Evolutionary conservation across 2,888 invertebrate genomes (phyloP).

Genomic region (Vesta saturnalis): DNA sequence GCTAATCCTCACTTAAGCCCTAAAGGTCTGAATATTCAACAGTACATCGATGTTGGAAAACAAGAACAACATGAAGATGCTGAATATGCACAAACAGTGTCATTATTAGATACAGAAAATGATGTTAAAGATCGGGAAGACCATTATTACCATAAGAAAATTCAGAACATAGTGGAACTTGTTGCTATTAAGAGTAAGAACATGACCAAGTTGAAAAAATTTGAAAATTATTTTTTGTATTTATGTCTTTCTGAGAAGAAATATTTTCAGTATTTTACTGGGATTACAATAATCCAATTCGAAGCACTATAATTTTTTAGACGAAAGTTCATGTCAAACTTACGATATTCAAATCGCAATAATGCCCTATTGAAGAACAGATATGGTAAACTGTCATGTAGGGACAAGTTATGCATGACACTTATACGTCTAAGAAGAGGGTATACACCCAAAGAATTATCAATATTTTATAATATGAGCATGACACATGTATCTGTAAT

Average conservation of each 20-base stretch:
- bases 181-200: no score
- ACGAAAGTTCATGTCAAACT: not conserved
- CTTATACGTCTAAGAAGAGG: constrained; percentile 4
- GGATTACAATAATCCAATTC: not conserved
- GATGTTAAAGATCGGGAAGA: no score
- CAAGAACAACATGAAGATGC: no score
- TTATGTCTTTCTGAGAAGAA: not conserved
- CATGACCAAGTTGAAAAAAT: no score
- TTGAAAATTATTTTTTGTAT: not conserved
- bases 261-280: constrained; percentile 1
- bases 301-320: not conserved
- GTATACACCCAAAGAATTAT: not conserved
- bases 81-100: no score
- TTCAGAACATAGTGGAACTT: no score
- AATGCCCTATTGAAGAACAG: not conserved
- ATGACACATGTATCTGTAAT: not conserved
- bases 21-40: no score
- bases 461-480: not conserved
- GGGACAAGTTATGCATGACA: not conserved
- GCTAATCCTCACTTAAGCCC: no score
- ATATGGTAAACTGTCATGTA: not conserved
- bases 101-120: no score
- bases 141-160: no score
- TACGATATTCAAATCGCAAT: not conserved
- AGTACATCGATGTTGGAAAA: no score